Evolutionary conservation across 2,797 vertebrate species (phyloP).

Genomic region (Rhinichthys osculus): DNA sequence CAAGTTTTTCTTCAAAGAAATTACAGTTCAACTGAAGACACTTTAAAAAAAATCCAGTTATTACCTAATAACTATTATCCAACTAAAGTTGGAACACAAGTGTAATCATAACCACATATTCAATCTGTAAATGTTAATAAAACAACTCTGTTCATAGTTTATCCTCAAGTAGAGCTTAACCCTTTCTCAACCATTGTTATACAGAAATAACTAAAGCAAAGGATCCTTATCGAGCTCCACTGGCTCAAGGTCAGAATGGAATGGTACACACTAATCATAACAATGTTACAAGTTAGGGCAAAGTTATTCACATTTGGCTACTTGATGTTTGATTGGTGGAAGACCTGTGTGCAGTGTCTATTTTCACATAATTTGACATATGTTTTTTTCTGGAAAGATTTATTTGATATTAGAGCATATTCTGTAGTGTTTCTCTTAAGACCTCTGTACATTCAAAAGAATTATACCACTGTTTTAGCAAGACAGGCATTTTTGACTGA

Average conservation of each 20-base stretch:
- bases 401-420: not conserved
- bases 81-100: not conserved
- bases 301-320: not conserved
- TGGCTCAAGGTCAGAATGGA: not conserved
- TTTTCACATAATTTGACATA: not conserved
- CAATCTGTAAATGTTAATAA: not conserved
- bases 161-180: not conserved
- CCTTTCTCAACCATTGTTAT: not conserved
- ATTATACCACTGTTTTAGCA: not conserved
- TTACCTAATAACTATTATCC: not conserved
- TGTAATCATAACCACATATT: constrained; percentile 2
- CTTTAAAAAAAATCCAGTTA: not conserved
- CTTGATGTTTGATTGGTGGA: not conserved
- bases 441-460: not conserved
- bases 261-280: not conserved
- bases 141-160: not conserved
- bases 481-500: not conserved
- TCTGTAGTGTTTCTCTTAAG: not conserved
- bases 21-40: not conserved
- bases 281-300: not conserved
- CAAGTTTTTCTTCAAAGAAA: not conserved
- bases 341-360: not conserved
- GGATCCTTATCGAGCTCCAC: not conserved
- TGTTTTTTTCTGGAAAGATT: too few relatives aligned
- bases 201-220: not conserved